Base-by-base conservation (phyloP, 2,888 invertebrate species). In the Folsomia candida region DNA sequence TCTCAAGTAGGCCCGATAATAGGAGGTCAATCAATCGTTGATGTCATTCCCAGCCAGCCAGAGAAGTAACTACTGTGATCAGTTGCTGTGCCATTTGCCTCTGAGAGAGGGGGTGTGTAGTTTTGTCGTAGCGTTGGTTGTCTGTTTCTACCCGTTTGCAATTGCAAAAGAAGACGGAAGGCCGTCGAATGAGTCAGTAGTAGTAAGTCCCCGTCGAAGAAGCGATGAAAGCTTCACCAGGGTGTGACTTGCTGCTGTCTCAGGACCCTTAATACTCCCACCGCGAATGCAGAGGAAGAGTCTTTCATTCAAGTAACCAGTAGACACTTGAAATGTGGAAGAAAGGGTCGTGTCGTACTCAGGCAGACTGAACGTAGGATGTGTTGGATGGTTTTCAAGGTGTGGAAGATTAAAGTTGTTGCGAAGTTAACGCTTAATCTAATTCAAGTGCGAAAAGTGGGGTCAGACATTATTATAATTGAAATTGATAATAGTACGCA, bases 391-490 rank as follows among this genome's bases (percentile, higher is more conserved):
- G 54, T 54, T 37, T 37, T 37, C 37, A 37, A 37, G 37, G 14
- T 54, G 54, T 20, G 54, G 54, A 11, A 47, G 9, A 6, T 54
- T 54, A 6, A 20, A 54, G 54, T 54, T 54, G 54, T 54, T 18
- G 54, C 54, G 54, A 18, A 54, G 54, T 14, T 14, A 54, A 54
- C 54, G 54, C 54, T 54, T 22, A 54, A 54, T 54, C 54, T 54
- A 54, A 54, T 54, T 54, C 37, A 54, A 54, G 18, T 54, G 54
- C 54, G 20, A 54, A 54, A 54, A 54, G 20, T 54, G 18, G 54
- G 54, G 54, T 54, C 54, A 54, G 54, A 54, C 18, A 54, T 18
- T 54, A 4, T 14, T 20, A 54, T 54, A 4, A 54, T 54, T 20
- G 22, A 6, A n/a, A n/a, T n/a, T n/a, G n/a, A n/a, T n/a, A n/a